Evolutionary conservation across 2,113 vertebrate genomes (phyloP), one percentile per base, ranked within the genome.

Genomic region (Spilogale gracilis): DNA sequence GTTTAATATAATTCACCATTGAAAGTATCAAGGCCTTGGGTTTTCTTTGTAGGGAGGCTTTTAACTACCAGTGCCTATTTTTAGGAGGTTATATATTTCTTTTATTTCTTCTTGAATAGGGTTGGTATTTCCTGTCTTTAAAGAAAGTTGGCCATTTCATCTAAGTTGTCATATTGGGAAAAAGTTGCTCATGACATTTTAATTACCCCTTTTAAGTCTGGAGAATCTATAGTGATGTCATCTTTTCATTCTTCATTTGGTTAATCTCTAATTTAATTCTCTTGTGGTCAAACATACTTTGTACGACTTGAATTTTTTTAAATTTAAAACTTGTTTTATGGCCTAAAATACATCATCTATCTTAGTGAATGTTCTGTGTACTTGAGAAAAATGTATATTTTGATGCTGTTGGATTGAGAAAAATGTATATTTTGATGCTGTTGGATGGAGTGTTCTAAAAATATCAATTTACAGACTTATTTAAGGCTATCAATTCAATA

Each of bases 181-280:
- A 61, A 69, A 69, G 13, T 91, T 69, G 30, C 25, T 96, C 18
- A 32, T 78, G 32, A 48, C 60, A 43, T 67, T 92, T 92, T 89
- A 32, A 78, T 78, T 60, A 63, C 61, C 45, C 16, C 67, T 83
- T 89, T 83, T 48, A 52, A 89, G 67, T 43, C 13, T 83, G 78
- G 7, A 78, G 32, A 84, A 38, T 89, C 48, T 84, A 7, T 83
- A 69, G 61, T 50, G 8, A 69, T 93, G n/a, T 78, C 43, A 89
- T 82, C 30, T 79, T 63, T 12, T 86, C 45, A 71, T 52, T 88
- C 54, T 69, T 86, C 80, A 58, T 67, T 56, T 93, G 76, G 38
- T 76, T 84, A 69, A 84, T 78, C 78, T 95, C 71, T 85, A 65
- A 83, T 83, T 95, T 76, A 89, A 91, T 58, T 91, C 30, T 18